phyloP scores from a whole-genome alignment of 2,888 invertebrate species.

The Agelastica alni region DNA sequence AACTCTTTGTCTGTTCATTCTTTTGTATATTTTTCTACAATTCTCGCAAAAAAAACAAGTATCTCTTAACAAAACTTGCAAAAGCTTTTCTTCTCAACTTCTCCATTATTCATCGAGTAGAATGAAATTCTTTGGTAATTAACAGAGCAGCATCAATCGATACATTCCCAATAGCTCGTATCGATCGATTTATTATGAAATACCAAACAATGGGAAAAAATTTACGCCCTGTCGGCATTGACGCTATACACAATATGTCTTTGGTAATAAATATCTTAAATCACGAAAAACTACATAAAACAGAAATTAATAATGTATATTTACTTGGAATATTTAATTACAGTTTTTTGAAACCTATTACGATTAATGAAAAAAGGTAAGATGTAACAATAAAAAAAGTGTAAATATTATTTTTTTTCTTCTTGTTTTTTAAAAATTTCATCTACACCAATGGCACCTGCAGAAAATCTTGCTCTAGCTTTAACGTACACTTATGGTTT shows the following conservation, averaged over 20 bases:
- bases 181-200: slow-evolving; percentile 1
- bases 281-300: not conserved
- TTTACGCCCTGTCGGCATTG: not conserved
- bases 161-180: not conserved
- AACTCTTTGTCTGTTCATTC: no score
- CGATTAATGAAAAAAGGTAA: no score
- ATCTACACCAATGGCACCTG: slow-evolving; percentile 7
- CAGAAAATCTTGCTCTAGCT: slow-evolving; percentile 16
- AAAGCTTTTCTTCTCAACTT: not conserved
- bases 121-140: not conserved
- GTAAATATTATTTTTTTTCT: no score
- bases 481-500: slow-evolving; percentile 13
- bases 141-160: not conserved
- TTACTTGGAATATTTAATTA: no score
- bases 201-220: not conserved
- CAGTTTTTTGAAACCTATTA: no score
- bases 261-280: not conserved
- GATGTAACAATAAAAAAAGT: no score
- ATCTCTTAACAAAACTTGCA: not conserved
- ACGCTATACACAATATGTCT: slow-evolving; percentile 2
- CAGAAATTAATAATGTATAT: no score
- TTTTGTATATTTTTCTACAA: no score
- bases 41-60: no score
- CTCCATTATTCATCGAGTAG: not conserved
- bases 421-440: no score